Evolutionary conservation across 2,113 vertebrate genomes (phyloP).

Genomic region (Cyanoderma ruficeps): DNA sequence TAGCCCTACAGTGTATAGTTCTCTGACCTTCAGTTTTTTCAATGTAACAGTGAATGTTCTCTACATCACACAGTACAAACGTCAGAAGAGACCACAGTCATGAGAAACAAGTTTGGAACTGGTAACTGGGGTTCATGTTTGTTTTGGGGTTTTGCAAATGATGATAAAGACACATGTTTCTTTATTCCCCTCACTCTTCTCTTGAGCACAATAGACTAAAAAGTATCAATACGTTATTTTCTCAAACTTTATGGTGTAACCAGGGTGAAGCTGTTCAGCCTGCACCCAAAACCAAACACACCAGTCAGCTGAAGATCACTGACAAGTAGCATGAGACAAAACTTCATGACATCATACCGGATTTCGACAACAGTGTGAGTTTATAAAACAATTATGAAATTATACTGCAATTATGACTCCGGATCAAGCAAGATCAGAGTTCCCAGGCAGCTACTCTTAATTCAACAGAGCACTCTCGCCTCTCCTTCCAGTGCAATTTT

Average conservation of each 20-base stretch:
- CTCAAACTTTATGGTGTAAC: neutral
- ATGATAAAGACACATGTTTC: accelerated
- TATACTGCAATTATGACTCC: accelerated
- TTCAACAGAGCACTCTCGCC: too few species aligned
- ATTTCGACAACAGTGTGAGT: accelerated
- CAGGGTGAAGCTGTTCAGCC: neutral
- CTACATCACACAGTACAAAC: accelerated
- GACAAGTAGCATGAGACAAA: neutral
- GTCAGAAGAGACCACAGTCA: neutral
- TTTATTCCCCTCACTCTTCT: neutral
- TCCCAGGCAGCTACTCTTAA: accelerated
- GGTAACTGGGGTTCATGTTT: neutral
- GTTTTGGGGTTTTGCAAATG: neutral
- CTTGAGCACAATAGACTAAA: neutral
- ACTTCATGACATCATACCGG: accelerated
- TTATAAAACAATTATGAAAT: neutral
- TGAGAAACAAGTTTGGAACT: neutral
- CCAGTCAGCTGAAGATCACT: neutral
- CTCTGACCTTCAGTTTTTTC: neutral
- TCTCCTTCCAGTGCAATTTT: accelerated
- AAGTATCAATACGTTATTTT: neutral
- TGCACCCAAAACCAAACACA: neutral
- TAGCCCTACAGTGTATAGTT: neutral
- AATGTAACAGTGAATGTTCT: accelerated
- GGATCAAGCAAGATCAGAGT: neutral